A percentile compares a stretch with the other conserved stretches of the same genome.
phyloP scores from a whole-genome alignment of 2,888 invertebrate genomes.

The Notodonta dromedarius region DNA sequence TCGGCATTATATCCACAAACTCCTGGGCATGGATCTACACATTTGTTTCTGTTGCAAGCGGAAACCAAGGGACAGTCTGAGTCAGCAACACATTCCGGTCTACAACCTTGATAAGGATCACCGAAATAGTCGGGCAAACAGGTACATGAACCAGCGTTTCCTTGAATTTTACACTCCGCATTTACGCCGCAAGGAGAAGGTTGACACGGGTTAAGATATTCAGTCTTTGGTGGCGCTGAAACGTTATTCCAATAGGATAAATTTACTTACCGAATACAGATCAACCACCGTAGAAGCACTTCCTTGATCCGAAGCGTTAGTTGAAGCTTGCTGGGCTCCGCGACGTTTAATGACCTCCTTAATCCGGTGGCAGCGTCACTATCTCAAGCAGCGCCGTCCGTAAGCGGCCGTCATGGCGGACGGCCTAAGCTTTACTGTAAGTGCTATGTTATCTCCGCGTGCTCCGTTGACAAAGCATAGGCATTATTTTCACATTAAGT shows the following conservation, averaged over 20 bases:
- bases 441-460: slow-evolving; percentile 84
- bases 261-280: slow-evolving; percentile 69
- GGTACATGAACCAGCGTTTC: slow-evolving; percentile 89
- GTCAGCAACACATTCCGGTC: slow-evolving; percentile 87
- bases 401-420: slow-evolving; percentile 75
- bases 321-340: slow-evolving; percentile 80
- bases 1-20: slow-evolving; percentile 88
- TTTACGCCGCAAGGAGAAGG: slow-evolving; percentile 88
- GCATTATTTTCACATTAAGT: slow-evolving; percentile 80
- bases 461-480: slow-evolving; percentile 80
- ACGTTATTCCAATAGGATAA: slow-evolving; percentile 62
- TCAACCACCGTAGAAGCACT: slow-evolving; percentile 79
- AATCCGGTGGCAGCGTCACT: slow-evolving; percentile 71
- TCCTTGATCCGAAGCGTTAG: slow-evolving; percentile 82
- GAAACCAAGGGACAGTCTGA: slow-evolving; percentile 86
- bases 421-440: slow-evolving; percentile 83
- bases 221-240: slow-evolving; percentile 76
- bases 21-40: slow-evolving; percentile 88
- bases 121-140: slow-evolving; percentile 89
- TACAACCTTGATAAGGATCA: slow-evolving; percentile 90
- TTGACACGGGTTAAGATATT: slow-evolving; percentile 84
- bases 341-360: slow-evolving; percentile 78
- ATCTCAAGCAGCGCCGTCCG: slow-evolving; percentile 75
- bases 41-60: slow-evolving; percentile 87
- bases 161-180: slow-evolving; percentile 89